Evolutionary conservation across 2,113 vertebrate genomes (phyloP).

Genomic region (Nibea albiflora): DNA sequence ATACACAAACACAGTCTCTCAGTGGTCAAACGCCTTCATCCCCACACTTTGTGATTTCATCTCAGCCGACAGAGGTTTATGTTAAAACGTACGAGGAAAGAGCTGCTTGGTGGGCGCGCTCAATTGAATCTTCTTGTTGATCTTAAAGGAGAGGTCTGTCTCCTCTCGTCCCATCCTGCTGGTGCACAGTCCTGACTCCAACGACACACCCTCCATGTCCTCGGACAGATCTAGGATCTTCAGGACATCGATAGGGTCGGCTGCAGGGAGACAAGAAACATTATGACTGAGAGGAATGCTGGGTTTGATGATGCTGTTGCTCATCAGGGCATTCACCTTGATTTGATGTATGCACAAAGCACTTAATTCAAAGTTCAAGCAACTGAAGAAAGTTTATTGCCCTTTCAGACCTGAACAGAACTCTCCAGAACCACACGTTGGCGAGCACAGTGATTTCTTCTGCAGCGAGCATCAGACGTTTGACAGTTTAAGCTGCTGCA

Average conservation of each 20-base stretch:
- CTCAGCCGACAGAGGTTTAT: neutral
- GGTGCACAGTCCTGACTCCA: slow-evolving; percentile 88
- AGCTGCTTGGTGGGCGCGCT: slow-evolving; percentile 88
- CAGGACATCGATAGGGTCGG: slow-evolving; percentile 85
- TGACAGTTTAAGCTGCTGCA: neutral
- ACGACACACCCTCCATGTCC: slow-evolving; percentile 84
- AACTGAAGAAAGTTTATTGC: neutral
- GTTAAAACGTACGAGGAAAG: slow-evolving; percentile 85
- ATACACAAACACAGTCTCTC: neutral
- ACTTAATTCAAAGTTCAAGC: neutral
- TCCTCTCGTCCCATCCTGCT: slow-evolving; percentile 80
- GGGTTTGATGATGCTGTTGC: neutral
- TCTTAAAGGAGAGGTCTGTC: slow-evolving; percentile 86
- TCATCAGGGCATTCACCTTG: neutral
- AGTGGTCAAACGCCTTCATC: neutral
- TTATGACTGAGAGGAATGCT: neutral
- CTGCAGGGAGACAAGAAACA: slow-evolving; percentile 66
- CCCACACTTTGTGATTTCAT: neutral
- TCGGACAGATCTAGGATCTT: slow-evolving; percentile 84
- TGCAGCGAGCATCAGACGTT: neutral
- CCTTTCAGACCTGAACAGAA: neutral
- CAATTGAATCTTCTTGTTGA: slow-evolving; percentile 86
- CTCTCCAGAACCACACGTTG: neutral
- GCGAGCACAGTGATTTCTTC: neutral
- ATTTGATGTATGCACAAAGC: neutral